Evolutionary conservation across 2,888 invertebrate genomes (phyloP), one percentile per base, ranked within the genome.

Genomic region (Argynnis bischoffii): DNA sequence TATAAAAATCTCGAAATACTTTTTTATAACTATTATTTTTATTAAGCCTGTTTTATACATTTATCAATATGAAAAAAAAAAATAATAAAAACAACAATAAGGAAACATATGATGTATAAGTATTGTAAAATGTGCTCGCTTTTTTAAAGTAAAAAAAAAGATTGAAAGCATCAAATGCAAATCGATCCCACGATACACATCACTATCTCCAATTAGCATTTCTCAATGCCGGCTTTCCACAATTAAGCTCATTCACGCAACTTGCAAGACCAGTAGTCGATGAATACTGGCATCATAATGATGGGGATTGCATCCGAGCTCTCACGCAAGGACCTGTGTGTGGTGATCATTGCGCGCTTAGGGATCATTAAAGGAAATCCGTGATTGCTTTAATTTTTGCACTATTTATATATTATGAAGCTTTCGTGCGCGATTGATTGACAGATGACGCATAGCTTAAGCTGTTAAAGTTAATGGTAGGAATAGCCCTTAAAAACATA

Each of bases 181-280:
- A 74, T 71, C 72, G 72, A 77, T 71, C 83, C 77, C 80, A 81
- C 81, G 80, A 73, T 77, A 75, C 73, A 73, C 74, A 72, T 72
- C 74, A 75, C 78, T 78, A 79, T 82, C 80, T 80, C 81, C 83
- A 84, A 89, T 89, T 91, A 87, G 81, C 87, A 86, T 88, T 83
- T 86, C 84, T 87, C 80, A 82, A 84, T 82, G 83, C 79, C 78
- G 80, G 81, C 84, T 87, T 88, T 88, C 85, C 81, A 86, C 84
- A 87, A 92, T 91, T 88, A 89, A 86, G 84, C 76, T 84, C 81
- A 87, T 86, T 81, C 88, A 88, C 87, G 88, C 87, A 81, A 88
- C 85, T 81, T 76, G 88, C 79, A 90, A 90, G 83, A 91, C 92
- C 88, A 88, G 92, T 91, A 89, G 92, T 85, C 81, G 67, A 76